Evolutionary conservation across 2,113 vertebrate species (phyloP).

Genomic region (Bombycilla garrulus): DNA sequence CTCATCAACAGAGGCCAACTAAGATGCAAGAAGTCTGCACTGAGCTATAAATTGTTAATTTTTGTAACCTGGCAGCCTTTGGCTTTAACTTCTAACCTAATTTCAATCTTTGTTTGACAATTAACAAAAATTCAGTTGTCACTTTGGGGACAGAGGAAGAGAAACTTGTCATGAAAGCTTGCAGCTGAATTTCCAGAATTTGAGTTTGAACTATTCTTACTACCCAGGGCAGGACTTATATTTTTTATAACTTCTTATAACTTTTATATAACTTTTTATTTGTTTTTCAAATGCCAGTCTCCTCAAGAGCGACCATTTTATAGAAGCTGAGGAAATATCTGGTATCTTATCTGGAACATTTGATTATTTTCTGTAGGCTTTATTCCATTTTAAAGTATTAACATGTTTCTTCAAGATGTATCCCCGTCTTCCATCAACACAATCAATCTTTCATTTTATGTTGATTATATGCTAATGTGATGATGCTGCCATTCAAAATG

Average conservation of each 20-base stretch:
- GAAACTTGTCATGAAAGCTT: background rate
- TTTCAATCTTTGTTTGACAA: background rate
- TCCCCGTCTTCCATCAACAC: background rate
- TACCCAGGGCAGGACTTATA: background rate
- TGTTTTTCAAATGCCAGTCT: background rate
- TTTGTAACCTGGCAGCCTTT: background rate
- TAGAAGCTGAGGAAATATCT: background rate
- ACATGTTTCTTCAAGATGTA: background rate
- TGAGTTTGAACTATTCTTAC: background rate
- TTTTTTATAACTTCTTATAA: background rate
- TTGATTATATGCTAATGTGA: slow-evolving; percentile 11
- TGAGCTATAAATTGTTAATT: background rate
- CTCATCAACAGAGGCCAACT: background rate
- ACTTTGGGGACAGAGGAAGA: background rate
- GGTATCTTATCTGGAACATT: background rate
- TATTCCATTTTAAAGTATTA: background rate
- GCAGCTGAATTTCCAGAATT: background rate
- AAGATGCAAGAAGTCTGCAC: background rate
- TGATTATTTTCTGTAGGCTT: background rate
- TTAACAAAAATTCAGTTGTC: background rate
- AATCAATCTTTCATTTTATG: background rate
- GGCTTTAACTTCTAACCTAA: background rate
- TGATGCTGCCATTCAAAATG: slow-evolving; percentile 20
- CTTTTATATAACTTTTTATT: background rate
- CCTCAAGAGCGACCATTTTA: background rate